These are phyloP conservation scores for Metopolophium dirhodum DNA, from an alignment of 1,140 invertebrate genomes.

Conservation along the genomic window DNA sequence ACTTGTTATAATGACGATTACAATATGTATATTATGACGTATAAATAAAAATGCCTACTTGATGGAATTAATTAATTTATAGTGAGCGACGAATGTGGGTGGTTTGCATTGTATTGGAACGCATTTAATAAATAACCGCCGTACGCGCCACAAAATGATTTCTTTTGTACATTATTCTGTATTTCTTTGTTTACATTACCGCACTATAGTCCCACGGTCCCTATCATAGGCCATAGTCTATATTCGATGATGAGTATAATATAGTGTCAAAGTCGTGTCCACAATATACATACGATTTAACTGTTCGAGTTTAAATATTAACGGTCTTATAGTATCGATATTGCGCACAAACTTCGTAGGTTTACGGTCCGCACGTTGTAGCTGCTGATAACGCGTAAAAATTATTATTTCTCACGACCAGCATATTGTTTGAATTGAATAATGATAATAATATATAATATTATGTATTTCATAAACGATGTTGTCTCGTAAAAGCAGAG, in stretches of 20 bases:
- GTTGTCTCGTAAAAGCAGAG: too few relatives aligned
- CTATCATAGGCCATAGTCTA: not conserved
- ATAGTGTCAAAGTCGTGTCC: too few relatives aligned
- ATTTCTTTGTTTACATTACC: not conserved
- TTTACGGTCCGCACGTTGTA: too few relatives aligned
- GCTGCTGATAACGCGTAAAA: too few relatives aligned
- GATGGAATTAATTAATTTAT: not conserved
- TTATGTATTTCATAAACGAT: too few relatives aligned
- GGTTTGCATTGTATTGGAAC: not conserved
- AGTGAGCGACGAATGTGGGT: not conserved
- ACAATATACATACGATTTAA: not conserved
- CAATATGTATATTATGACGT: not conserved
- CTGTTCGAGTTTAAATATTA: not conserved
- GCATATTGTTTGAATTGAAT: too few relatives aligned
- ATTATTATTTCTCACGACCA: not conserved
- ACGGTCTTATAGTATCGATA: not conserved
- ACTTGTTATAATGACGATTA: not conserved
- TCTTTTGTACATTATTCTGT: not conserved
- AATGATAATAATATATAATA: too few relatives aligned
- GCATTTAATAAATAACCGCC: not conserved
- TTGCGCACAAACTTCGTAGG: not conserved
- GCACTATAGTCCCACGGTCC: not conserved
- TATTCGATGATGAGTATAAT: not conserved
- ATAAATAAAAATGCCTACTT: not conserved
- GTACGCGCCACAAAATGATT: not conserved